These are phyloP conservation scores for Patella vulgata DNA, from an alignment of 1,140 invertebrate species.

Conservation along the genomic window DNA sequence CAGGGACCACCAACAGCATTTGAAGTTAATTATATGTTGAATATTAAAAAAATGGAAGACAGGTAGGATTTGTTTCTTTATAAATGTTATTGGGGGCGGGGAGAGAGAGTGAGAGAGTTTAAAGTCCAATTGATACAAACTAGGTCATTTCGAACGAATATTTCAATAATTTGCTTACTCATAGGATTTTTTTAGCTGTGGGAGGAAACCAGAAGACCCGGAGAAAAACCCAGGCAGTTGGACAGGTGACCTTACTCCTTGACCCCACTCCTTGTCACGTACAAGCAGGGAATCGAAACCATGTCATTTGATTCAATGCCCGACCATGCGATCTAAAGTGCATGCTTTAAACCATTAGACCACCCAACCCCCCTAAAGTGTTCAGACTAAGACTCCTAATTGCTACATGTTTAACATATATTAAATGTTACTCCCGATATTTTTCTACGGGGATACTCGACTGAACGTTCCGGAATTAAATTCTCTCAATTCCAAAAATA, in stretches of 20 bases:
- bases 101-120: not conserved
- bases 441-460: too few species aligned
- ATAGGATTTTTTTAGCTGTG: too few species aligned
- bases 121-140: not conserved
- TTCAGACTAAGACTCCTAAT: not conserved
- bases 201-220: too few species aligned
- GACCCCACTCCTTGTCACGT: too few species aligned
- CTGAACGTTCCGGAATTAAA: too few species aligned
- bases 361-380: not conserved
- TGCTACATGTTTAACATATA: not conserved
- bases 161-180: not conserved
- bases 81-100: not conserved
- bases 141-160: not conserved
- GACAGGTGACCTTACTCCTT: too few species aligned
- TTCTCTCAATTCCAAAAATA: too few species aligned
- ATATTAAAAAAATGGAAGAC: conserved; percentile 74
- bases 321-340: not conserved
- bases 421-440: too few species aligned
- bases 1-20: conserved; percentile 97
- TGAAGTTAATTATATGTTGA: conserved; percentile 82
- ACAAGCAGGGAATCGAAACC: too few species aligned
- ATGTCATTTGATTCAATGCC: not conserved
- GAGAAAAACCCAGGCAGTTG: too few species aligned
- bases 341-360: too few species aligned
- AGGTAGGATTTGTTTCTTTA: conserved; percentile 22